Evolutionary conservation across 2,113 vertebrate species (phyloP).

Genomic region (Cyphomyrus plagiostoma): DNA sequence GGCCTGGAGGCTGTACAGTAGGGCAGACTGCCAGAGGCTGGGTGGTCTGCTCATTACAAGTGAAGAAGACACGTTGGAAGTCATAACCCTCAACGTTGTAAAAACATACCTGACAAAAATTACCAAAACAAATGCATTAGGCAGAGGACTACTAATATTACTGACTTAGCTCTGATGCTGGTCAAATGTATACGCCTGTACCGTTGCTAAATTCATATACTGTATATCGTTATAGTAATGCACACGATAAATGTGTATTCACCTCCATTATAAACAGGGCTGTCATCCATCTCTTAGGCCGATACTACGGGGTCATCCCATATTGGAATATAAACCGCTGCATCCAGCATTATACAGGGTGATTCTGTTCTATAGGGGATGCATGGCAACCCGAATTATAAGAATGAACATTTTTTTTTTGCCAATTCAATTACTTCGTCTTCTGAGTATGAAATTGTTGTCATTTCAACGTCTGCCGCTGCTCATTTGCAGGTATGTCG

Average conservation of each 20-base stretch:
- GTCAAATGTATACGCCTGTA: not conserved
- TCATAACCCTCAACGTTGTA: not conserved
- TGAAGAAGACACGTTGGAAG: not conserved
- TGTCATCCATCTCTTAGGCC: not conserved
- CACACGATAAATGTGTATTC: not conserved
- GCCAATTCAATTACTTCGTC: not conserved
- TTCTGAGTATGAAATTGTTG: not conserved
- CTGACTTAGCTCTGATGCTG: not conserved
- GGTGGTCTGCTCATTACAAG: not conserved
- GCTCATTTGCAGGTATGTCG: not conserved
- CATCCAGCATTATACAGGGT: not conserved
- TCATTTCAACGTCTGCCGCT: not conserved
- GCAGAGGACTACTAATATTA: not conserved
- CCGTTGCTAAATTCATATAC: not conserved
- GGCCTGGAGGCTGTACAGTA: not conserved
- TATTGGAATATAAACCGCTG: not conserved
- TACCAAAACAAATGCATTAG: not conserved
- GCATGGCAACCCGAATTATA: not conserved
- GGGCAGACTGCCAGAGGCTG: not conserved
- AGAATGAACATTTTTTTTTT: not conserved
- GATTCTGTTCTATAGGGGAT: not conserved
- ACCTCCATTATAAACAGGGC: not conserved
- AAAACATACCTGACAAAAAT: not conserved
- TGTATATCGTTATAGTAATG: not conserved
- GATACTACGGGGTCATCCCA: not conserved